Conservation (phyloP, 2,113 vertebrate species). For the Thalassoma bifasciatum region DNA sequence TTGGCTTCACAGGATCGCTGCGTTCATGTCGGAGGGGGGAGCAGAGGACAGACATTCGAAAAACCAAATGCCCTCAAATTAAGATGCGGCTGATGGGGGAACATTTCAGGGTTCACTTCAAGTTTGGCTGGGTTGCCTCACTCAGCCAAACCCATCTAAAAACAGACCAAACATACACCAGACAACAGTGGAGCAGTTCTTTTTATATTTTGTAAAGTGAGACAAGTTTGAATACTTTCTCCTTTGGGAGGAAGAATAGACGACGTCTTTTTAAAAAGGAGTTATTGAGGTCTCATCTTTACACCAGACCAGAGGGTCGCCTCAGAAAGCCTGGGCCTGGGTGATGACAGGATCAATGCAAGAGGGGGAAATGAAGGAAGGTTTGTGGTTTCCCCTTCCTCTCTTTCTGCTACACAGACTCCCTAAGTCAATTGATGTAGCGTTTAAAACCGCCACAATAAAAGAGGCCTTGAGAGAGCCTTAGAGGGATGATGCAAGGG, state of each 20-base stretch:
- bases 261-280: slow-evolving; percentile 29
- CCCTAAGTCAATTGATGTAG: slow-evolving; percentile 42
- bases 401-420: slow-evolving; percentile 22
- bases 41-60: slow-evolving; percentile 17
- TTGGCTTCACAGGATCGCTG: slow-evolving; percentile 50
- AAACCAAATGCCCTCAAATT: slow-evolving; percentile 49
- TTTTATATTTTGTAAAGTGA: slow-evolving; percentile 37
- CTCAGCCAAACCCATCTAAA: slow-evolving; percentile 17
- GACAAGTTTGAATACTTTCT: slow-evolving; percentile 21
- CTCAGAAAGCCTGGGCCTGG: slow-evolving; percentile 29
- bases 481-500: slow-evolving; percentile 50
- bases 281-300: slow-evolving; percentile 1
- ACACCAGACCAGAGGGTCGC: slow-evolving; percentile 26
- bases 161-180: neutral
- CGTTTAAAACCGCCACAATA: slow-evolving; percentile 56
- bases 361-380: slow-evolving; percentile 8
- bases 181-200: slow-evolving; percentile 3
- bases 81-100: slow-evolving; percentile 41
- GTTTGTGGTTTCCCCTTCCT: slow-evolving; percentile 7
- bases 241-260: neutral
- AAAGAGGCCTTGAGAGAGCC: slow-evolving; percentile 42
- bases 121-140: slow-evolving; percentile 9
- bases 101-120: slow-evolving; percentile 53
- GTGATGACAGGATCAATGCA: slow-evolving; percentile 43
- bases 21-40: slow-evolving; percentile 25